These are phyloP conservation scores for Lasioglossum malachurum DNA, from an alignment of 2,888 invertebrate species.

Conservation along the genomic window DNA sequence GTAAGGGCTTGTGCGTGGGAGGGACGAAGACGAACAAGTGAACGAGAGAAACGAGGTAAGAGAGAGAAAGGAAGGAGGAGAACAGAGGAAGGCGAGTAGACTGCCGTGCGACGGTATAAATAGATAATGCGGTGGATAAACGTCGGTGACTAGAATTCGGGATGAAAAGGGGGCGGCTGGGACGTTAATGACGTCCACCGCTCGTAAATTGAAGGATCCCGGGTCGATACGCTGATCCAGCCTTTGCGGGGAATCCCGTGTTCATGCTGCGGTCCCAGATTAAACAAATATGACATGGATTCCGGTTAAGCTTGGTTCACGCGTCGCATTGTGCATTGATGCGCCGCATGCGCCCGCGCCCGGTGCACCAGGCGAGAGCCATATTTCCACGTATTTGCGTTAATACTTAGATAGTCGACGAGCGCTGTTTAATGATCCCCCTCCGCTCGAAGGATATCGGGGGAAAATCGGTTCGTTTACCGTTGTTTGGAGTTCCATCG, in stretches of 20 bases:
- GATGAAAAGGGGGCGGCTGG: slow-evolving; percentile 70
- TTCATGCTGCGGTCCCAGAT: slow-evolving; percentile 30
- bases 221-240: slow-evolving; percentile 29
- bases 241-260: slow-evolving; percentile 27
- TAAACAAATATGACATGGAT: slow-evolving; percentile 21
- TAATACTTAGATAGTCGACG: slow-evolving; percentile 23
- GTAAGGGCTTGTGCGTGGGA: slow-evolving; percentile 6
- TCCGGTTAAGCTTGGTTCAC: slow-evolving; percentile 8
- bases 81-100: slow-evolving; percentile 8
- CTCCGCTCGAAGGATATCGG: not conserved
- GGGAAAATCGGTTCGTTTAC: slow-evolving; percentile 5
- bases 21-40: slow-evolving; percentile 7
- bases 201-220: slow-evolving; percentile 33
- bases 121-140: slow-evolving; percentile 79
- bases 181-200: slow-evolving; percentile 71
- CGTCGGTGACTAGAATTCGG: slow-evolving; percentile 72
- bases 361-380: not conserved
- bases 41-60: not conserved
- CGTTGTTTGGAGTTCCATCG: slow-evolving; percentile 5
- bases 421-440: slow-evolving; percentile 17
- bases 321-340: slow-evolving; percentile 14
- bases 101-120: slow-evolving; percentile 74
- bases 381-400: slow-evolving; percentile 24
- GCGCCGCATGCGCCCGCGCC: not conserved
- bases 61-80: not conserved